A percentile compares a stretch with the other conserved stretches of the same genome.
These are phyloP conservation scores for Syngnathus typhle DNA, from an alignment of 2,113 vertebrate species.

Conservation along the genomic window DNA sequence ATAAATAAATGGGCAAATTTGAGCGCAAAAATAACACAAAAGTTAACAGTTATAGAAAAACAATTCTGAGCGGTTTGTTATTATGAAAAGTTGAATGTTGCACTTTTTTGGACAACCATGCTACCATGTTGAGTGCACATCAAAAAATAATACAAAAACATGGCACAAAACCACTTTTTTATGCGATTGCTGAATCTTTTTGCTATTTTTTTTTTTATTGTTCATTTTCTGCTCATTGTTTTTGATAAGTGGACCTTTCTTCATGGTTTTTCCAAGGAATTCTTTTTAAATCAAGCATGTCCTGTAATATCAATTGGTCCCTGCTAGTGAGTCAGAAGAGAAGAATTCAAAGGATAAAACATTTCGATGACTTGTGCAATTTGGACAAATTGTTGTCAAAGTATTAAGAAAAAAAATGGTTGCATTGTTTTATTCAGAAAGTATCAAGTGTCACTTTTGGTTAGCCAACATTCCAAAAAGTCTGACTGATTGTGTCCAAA, in stretches of 20 bases:
- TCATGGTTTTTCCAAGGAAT: background rate
- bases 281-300: background rate
- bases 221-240: slow-evolving; percentile 27
- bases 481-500: background rate
- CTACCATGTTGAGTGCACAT: slow-evolving; percentile 55
- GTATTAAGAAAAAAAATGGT: background rate
- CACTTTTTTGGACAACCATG: slow-evolving; percentile 57
- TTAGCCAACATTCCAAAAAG: background rate
- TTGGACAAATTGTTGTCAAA: background rate
- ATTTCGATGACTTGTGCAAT: background rate
- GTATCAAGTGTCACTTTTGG: background rate
- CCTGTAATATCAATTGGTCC: background rate
- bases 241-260: slow-evolving; percentile 21
- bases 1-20: background rate
- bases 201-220: slow-evolving; percentile 28
- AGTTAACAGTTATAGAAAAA: slow-evolving; percentile 10
- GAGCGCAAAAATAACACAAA: slow-evolving; percentile 5
- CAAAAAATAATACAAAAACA: slow-evolving; percentile 32
- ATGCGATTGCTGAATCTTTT: slow-evolving; percentile 39
- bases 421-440: background rate
- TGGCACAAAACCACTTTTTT: slow-evolving; percentile 44
- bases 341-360: background rate
- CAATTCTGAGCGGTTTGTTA: slow-evolving; percentile 3
- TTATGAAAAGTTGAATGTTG: slow-evolving; percentile 42
- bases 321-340: background rate